Base-by-base conservation (phyloP, 2,888 invertebrate genomes). In the Dilophus febrilis region DNA sequence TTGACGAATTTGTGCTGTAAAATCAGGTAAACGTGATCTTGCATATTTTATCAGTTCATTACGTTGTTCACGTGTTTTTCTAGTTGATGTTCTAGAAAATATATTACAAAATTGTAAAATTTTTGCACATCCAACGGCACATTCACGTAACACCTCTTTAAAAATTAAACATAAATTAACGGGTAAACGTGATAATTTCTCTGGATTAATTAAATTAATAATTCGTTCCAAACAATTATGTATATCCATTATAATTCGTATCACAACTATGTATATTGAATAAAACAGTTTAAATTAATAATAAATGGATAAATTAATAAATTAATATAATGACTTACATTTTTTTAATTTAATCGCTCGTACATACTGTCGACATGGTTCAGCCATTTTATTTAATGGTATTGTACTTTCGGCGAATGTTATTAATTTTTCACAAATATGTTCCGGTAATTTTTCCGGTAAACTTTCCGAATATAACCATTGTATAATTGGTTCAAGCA, bases 41-140 rank as follows among this genome's bases (percentile, higher is more conserved):
- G 74, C 70, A 54, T 74, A 76, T 51, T 71, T 67, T 42, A 77
- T 71, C 18, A 77, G 74, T 56, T 76, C 74, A 51, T 76, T 70
- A 45, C 74, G 64, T 51, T 77, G 77, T 46, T 71, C 70, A 42
- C 70, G 63, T 7, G 72, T 65, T 44, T 77, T 57, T 49, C 73
- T 72, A 30, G 66, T 60, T 52, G 73, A 74, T 48, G 72, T 65
- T 53, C 71, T 71, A 16, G 72, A 68, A 53, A 74, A 77, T 44
- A 77, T 59, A 53, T 76, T 74, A 58, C 75, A 77, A 29, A 77
- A 61, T 42, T 74, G 65, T 38, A 76, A 56, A 29, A 71, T 54
- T 56, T 70, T 69, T 37, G 62, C 64, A 45, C 63, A 61, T 46
- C 65, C 70, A 47, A 76, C 70, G 42, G 72, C 71, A 38, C 68